A percentile compares a stretch with the other conserved stretches of the same genome.
Evolutionary conservation across 2,797 vertebrate species (phyloP).

Genomic region (Coilia nasus): DNA sequence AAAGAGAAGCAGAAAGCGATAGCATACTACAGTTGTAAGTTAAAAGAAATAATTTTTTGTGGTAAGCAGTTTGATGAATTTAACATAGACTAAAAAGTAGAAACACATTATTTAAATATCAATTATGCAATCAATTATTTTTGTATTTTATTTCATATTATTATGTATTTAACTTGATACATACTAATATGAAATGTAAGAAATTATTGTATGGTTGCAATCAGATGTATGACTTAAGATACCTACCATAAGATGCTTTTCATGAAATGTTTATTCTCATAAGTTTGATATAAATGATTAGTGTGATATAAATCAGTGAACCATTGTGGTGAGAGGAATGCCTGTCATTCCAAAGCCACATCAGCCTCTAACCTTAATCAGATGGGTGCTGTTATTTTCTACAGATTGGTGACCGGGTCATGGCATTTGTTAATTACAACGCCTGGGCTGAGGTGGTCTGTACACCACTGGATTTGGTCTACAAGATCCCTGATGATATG

Average conservation of each 20-base stretch:
- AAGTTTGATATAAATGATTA: too few relatives aligned
- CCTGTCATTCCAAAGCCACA: not conserved
- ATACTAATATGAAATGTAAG: not conserved
- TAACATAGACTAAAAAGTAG: too few relatives aligned
- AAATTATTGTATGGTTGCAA: not conserved
- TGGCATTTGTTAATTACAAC: conserved; percentile 96
- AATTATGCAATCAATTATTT: not conserved
- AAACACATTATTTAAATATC: not conserved
- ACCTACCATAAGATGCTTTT: not conserved
- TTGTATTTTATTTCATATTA: not conserved
- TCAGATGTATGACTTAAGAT: not conserved
- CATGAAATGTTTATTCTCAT: too few relatives aligned
- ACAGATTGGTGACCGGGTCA: conserved; percentile 95
- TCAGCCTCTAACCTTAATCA: conserved; percentile 22
- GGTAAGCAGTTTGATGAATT: too few relatives aligned
- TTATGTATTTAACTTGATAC: too few relatives aligned
- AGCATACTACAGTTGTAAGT: too few relatives aligned
- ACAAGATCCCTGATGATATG: conserved; percentile 97
- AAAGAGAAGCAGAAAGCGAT: not conserved
- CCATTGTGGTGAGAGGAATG: not conserved
- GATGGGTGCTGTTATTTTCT: conserved; percentile 42
- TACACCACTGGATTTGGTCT: conserved; percentile 89
- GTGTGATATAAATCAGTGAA: not conserved
- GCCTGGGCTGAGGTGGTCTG: conserved; percentile 99
- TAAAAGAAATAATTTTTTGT: too few relatives aligned